phyloP scores from a whole-genome alignment of 2,113 vertebrate species.

The Diphyllodes magnificus region DNA sequence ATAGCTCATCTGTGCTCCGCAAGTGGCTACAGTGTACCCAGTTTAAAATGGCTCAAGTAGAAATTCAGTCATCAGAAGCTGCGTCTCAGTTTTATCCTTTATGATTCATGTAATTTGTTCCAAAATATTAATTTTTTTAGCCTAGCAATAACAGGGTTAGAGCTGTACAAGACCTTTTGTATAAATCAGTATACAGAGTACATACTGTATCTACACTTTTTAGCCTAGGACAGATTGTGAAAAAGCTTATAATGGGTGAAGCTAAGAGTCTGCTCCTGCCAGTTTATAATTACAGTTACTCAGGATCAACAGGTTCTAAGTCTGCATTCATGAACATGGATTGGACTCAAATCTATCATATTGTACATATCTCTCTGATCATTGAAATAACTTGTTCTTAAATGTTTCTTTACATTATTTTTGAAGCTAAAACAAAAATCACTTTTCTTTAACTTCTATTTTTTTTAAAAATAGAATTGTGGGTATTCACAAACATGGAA shows the following conservation, averaged over 20 bases:
- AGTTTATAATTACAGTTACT: not conserved
- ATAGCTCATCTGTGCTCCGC: constrained; percentile 83
- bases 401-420: constrained; percentile 77
- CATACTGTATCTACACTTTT: constrained; percentile 67
- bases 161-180: constrained; percentile 67
- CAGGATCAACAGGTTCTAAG: not conserved
- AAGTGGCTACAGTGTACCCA: constrained; percentile 98
- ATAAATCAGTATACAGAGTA: constrained; percentile 49
- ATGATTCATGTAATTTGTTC: constrained; percentile 72
- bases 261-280: constrained; percentile 1
- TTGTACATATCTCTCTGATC: constrained; percentile 69
- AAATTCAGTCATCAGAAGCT: constrained; percentile 97
- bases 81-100: constrained; percentile 98
- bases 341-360: constrained; percentile 30
- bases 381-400: constrained; percentile 64
- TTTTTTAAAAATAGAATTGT: constrained; percentile 73
- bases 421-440: constrained; percentile 68
- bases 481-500: constrained; percentile 68
- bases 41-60: constrained; percentile 99
- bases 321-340: not conserved
- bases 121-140: constrained; percentile 63
- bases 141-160: constrained; percentile 79
- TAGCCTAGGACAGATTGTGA: constrained; percentile 59
- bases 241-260: constrained; percentile 35
- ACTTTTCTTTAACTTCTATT: constrained; percentile 74